A percentile compares a stretch with the other conserved stretches of the same genome.
phyloP scores from a whole-genome alignment of 2,888 invertebrate species.

The Drosophila glabriapex region DNA sequence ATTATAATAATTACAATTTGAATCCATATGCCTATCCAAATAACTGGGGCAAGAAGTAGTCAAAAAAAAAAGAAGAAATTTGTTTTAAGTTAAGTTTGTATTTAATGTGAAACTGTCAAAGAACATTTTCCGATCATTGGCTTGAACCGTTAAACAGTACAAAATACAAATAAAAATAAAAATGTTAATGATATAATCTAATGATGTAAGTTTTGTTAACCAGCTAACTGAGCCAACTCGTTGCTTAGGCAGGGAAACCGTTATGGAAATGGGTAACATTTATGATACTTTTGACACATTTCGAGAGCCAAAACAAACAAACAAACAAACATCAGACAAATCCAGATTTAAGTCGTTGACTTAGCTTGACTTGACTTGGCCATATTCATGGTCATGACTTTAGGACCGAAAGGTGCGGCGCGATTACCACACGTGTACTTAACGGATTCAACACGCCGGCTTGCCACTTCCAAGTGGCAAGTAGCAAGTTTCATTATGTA shows the following conservation, averaged over 20 bases:
- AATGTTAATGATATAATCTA: conserved; percentile 59
- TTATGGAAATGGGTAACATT: conserved; percentile 49
- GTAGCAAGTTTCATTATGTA: conserved; percentile 59
- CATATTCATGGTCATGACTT: conserved; percentile 40
- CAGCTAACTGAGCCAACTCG: not conserved
- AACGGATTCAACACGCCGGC: conserved; percentile 70
- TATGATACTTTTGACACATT: conserved; percentile 50
- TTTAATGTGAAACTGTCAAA: not conserved
- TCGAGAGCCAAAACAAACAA: conserved; percentile 14
- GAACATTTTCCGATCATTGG: not conserved
- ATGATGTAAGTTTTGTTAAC: conserved; percentile 50
- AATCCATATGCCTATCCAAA: conserved; percentile 66
- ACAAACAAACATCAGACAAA: conserved; percentile 26
- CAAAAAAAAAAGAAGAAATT: not conserved
- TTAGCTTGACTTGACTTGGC: conserved; percentile 11
- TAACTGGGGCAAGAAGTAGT: conserved; percentile 65
- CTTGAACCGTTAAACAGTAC: conserved; percentile 11
- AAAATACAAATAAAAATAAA: conserved; percentile 45
- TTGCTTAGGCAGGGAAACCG: conserved; percentile 53
- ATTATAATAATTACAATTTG: conserved; percentile 62
- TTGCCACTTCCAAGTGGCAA: conserved; percentile 39
- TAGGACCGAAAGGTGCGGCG: conserved; percentile 38
- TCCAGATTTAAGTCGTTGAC: conserved; percentile 47
- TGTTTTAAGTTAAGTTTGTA: not conserved
- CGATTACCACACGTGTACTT: conserved; percentile 50